These are phyloP conservation scores for Helarctos malayanus DNA, from an alignment of 2,797 vertebrate genomes.

Conservation along the genomic window DNA sequence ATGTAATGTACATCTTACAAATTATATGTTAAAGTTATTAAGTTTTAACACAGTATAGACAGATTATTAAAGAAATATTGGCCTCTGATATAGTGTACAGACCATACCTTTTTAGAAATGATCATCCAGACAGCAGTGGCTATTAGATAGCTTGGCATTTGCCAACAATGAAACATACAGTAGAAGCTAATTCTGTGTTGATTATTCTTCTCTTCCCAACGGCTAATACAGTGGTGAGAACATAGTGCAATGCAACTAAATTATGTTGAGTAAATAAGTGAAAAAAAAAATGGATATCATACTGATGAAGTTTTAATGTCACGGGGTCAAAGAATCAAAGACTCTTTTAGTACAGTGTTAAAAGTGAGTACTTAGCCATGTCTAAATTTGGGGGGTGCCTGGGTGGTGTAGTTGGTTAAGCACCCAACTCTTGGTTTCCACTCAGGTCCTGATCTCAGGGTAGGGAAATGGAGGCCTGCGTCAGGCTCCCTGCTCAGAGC, in stretches of 20 bases:
- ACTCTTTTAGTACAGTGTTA: neutral
- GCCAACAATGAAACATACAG: neutral
- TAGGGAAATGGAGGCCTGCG: fast-evolving
- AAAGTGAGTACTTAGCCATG: neutral
- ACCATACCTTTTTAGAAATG: neutral
- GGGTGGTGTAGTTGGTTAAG: neutral
- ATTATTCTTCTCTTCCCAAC: neutral
- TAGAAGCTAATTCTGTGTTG: neutral
- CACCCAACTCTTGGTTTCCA: neutral
- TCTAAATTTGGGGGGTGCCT: neutral
- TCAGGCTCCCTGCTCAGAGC: neutral
- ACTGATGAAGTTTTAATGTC: neutral
- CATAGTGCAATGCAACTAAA: neutral
- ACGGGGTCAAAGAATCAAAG: neutral
- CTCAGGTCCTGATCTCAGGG: neutral
- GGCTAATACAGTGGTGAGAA: neutral
- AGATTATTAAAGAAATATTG: neutral
- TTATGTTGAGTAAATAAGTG: neutral
- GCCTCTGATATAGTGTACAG: neutral
- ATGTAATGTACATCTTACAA: neutral
- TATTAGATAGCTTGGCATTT: neutral
- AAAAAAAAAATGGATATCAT: neutral
- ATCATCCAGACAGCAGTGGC: neutral
- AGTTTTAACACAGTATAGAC: neutral
- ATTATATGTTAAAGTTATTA: neutral